Evolutionary conservation across 2,113 vertebrate genomes (phyloP).

Genomic region (Neolamprologus kungweensis): DNA sequence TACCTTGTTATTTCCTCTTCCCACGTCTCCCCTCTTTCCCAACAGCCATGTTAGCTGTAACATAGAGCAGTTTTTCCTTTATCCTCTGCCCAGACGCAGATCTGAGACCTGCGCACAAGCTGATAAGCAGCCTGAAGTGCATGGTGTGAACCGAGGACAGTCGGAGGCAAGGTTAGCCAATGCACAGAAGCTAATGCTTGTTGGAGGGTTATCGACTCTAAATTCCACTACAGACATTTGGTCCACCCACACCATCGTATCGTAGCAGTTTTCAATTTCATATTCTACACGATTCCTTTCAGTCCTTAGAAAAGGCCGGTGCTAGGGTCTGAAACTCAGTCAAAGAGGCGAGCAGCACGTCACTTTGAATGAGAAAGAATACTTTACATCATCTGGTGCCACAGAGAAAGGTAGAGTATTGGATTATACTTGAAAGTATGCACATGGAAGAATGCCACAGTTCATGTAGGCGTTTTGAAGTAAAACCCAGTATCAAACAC

Average conservation of each 20-base stretch:
- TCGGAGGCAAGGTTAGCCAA: neutral
- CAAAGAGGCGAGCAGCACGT: neutral
- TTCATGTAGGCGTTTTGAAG: neutral
- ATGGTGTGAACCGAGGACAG: neutral
- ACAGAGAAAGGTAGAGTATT: neutral
- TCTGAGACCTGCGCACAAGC: slow-evolving; percentile 4
- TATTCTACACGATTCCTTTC: neutral
- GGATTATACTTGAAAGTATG: neutral
- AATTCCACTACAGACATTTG: neutral
- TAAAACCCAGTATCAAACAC: neutral
- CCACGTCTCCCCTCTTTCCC: neutral
- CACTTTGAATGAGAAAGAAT: neutral
- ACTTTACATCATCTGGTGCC: neutral
- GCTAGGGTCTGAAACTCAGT: neutral
- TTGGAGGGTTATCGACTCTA: neutral
- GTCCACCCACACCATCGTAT: neutral
- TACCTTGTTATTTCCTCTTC: neutral
- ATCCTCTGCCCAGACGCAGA: slow-evolving; percentile 14
- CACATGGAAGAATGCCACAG: neutral
- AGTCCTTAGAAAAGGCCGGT: neutral
- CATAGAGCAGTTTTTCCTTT: neutral
- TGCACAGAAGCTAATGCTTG: neutral
- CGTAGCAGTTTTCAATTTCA: neutral
- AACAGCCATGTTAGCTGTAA: neutral
- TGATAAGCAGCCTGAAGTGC: slow-evolving; percentile 10